phyloP scores from a whole-genome alignment of 30 jellyfish, hydroid and myxozoan species.

The Sanderia malayensis region DNA sequence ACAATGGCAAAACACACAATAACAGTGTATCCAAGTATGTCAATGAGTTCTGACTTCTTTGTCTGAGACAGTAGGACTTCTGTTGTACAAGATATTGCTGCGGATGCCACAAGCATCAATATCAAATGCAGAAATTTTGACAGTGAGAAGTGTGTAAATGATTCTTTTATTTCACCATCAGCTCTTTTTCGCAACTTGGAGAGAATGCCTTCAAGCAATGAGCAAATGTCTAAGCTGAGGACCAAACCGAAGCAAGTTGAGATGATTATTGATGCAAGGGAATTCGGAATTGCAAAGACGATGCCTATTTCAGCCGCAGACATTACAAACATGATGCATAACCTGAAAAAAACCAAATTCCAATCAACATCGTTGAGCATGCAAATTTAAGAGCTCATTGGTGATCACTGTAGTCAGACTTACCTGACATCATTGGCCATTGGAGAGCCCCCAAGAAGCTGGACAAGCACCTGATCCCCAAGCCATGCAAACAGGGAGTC shows the following conservation, averaged over 20 bases:
- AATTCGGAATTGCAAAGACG: conserved; percentile 20
- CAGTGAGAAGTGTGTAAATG: conserved; percentile 17
- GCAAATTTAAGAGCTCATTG: too few relatives aligned
- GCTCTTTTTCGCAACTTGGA: background rate
- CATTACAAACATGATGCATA: conserved; percentile 26
- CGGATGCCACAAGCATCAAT: conserved; percentile 26
- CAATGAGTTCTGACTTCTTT: conserved; percentile 25
- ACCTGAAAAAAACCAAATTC: conserved; percentile 59
- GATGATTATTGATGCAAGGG: background rate
- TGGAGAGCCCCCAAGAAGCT: conserved; percentile 75
- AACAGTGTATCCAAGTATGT: conserved; percentile 27
- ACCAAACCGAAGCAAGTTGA: conserved; percentile 21
- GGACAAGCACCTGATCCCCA: conserved; percentile 58
- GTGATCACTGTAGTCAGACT: too few relatives aligned
- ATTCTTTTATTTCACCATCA: too few relatives aligned
- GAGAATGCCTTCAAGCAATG: background rate
- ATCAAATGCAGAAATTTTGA: conserved; percentile 11
- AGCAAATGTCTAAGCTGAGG: conserved; percentile 26
- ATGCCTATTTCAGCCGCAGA: conserved; percentile 20
- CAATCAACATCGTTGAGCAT: too few relatives aligned
- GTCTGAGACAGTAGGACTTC: conserved; percentile 3
- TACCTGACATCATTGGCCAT: conserved; percentile 68
- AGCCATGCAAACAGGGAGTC: conserved; percentile 73
- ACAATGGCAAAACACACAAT: conserved; percentile 16
- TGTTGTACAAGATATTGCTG: conserved; percentile 22